Conservation (phyloP, 2,113 vertebrate genomes). For the Proterorhinus semilunaris region DNA sequence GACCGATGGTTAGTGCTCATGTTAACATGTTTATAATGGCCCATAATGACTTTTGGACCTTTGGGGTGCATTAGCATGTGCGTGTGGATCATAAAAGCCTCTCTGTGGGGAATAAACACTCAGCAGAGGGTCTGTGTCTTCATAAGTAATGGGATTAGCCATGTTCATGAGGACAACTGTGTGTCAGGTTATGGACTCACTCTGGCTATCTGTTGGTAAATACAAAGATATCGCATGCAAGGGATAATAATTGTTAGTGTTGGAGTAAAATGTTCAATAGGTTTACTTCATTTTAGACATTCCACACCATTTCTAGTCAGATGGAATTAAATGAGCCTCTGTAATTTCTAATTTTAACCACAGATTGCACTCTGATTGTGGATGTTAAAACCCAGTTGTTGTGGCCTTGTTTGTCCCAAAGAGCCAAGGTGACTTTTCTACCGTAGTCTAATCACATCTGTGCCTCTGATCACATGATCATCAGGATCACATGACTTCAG, state of each 20-base stretch:
- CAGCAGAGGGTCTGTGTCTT: background rate
- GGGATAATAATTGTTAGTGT: too few relatives aligned
- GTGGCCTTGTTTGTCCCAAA: slow-evolving; percentile 3
- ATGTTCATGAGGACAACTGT: background rate
- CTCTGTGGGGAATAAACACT: slow-evolving; percentile 1
- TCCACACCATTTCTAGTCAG: too few relatives aligned
- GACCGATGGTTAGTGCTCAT: background rate
- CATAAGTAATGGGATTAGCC: background rate
- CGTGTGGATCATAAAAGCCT: background rate
- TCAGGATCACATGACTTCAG: slow-evolving; percentile 2
- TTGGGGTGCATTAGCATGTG: slow-evolving; percentile 2
- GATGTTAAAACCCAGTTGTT: background rate
- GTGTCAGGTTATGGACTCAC: background rate
- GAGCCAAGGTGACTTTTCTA: slow-evolving; percentile 7
- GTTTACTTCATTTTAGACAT: too few relatives aligned
- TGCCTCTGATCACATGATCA: slow-evolving; percentile 7
- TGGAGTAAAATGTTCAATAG: too few relatives aligned
- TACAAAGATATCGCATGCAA: too few relatives aligned
- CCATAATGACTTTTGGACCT: background rate
- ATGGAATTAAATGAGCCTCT: too few relatives aligned
- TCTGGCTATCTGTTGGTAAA: background rate
- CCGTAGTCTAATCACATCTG: slow-evolving; percentile 3
- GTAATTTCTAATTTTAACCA: background rate
- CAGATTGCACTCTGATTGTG: background rate
- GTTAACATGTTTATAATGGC: slow-evolving; percentile 1